Conservation (phyloP, 1,140 invertebrate species). For the Lepidostoma basale region DNA sequence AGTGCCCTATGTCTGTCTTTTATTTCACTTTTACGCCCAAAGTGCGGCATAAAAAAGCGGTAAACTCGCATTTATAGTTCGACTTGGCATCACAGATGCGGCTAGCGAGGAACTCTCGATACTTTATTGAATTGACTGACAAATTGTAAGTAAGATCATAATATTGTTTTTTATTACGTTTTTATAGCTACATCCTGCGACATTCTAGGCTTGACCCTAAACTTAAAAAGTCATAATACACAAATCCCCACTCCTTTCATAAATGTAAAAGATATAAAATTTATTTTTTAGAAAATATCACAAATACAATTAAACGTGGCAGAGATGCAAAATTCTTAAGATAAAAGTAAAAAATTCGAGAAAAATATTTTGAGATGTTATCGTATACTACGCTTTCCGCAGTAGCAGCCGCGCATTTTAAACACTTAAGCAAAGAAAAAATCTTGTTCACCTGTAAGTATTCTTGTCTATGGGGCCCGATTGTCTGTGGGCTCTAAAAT, state of each 20-base stretch:
- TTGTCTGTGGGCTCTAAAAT: not conserved
- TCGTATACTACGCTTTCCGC: no score
- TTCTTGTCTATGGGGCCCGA: not conserved
- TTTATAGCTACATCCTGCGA: not conserved
- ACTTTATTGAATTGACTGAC: conserved; percentile 32
- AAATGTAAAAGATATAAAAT: no score
- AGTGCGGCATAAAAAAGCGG: conserved; percentile 44
- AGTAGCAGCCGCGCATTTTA: no score
- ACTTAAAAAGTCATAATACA: no score
- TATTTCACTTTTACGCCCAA: conserved; percentile 45
- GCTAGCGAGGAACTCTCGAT: conserved; percentile 6
- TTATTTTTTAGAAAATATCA: no score
- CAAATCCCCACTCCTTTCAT: no score
- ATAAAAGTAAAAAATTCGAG: no score
- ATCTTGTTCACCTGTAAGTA: no score
- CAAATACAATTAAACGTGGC: no score
- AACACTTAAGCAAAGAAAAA: no score
- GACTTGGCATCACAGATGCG: conserved; percentile 28
- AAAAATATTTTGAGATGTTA: no score
- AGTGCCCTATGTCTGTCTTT: conserved; percentile 39
- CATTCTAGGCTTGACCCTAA: not conserved
- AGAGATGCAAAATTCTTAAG: no score
- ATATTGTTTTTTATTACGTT: conserved; percentile 6
- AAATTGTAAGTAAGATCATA: conserved; percentile 21
- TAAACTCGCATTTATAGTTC: conserved; percentile 46